phyloP scores from a whole-genome alignment of 2,888 invertebrate species.

The Sipha maydis region DNA sequence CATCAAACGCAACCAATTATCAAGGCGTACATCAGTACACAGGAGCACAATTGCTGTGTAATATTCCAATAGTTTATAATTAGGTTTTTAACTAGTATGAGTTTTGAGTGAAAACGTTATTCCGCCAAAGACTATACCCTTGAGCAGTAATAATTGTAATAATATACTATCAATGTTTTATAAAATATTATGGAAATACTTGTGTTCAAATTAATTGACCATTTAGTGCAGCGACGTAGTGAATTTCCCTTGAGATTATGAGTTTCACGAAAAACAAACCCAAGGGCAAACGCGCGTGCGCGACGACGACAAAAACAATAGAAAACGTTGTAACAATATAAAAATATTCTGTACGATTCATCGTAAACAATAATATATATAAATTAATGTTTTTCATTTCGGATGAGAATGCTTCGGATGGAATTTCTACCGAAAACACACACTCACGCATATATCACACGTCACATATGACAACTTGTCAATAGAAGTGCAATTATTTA shows the following conservation, averaged over 20 bases:
- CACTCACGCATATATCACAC: too few species aligned
- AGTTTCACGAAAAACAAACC: not conserved
- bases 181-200: not conserved
- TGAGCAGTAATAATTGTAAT: not conserved
- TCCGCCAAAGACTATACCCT: too few species aligned
- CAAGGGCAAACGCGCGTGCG: not conserved
- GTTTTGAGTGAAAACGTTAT: too few species aligned
- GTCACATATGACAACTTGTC: not conserved
- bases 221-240: not conserved
- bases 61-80: too few species aligned
- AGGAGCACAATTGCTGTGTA: too few species aligned
- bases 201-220: not conserved
- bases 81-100: too few species aligned
- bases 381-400: not conserved
- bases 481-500: not conserved
- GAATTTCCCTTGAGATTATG: not conserved
- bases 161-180: not conserved
- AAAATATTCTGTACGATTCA: not conserved
- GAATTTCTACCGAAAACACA: not conserved
- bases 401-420: not conserved
- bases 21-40: too few species aligned
- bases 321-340: not conserved
- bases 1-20: too few species aligned
- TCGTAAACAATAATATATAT: not conserved
- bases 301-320: slow-evolving; percentile 23